Evolutionary conservation across 2,888 invertebrate species (phyloP).

Genomic region (Tinea trinotella): DNA sequence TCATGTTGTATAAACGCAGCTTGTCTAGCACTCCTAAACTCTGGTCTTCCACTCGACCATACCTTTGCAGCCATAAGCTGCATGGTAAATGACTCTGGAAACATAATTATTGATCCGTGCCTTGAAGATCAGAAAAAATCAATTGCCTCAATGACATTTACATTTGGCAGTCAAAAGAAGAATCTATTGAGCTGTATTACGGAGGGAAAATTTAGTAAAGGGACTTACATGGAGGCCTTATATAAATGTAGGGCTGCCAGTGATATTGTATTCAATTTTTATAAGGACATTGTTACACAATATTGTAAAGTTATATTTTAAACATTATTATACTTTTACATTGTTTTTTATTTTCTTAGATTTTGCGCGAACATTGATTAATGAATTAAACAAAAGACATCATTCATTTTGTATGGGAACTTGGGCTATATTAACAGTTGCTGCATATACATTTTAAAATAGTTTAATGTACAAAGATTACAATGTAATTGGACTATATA

Average conservation of each 20-base stretch:
- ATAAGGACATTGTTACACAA: conserved; percentile 75
- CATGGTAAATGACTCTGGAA: conserved; percentile 74
- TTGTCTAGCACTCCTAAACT: conserved; percentile 86
- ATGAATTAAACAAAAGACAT: too few relatives aligned
- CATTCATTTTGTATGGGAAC: too few relatives aligned
- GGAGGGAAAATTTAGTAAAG: conserved; percentile 77
- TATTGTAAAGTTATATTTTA: conserved; percentile 54
- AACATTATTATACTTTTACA: background rate
- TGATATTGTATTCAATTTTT: conserved; percentile 80
- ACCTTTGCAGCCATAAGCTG: conserved; percentile 86
- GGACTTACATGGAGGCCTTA: conserved; percentile 77
- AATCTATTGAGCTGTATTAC: conserved; percentile 77
- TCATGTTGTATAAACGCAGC: conserved; percentile 87
- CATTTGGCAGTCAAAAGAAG: conserved; percentile 75
- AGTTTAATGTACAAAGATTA: too few relatives aligned
- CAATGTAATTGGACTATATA: too few relatives aligned
- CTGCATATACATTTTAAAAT: too few relatives aligned
- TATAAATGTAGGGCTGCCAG: conserved; percentile 77
- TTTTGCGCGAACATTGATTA: too few relatives aligned
- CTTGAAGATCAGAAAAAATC: conserved; percentile 60
- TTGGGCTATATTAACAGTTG: too few relatives aligned
- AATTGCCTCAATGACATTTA: conserved; percentile 78
- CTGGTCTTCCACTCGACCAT: conserved; percentile 87
- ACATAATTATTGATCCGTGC: conserved; percentile 77
- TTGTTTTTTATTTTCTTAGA: conserved; percentile 11